Base-by-base conservation (phyloP, 2,113 vertebrate species). In the Amia ocellicauda region DNA sequence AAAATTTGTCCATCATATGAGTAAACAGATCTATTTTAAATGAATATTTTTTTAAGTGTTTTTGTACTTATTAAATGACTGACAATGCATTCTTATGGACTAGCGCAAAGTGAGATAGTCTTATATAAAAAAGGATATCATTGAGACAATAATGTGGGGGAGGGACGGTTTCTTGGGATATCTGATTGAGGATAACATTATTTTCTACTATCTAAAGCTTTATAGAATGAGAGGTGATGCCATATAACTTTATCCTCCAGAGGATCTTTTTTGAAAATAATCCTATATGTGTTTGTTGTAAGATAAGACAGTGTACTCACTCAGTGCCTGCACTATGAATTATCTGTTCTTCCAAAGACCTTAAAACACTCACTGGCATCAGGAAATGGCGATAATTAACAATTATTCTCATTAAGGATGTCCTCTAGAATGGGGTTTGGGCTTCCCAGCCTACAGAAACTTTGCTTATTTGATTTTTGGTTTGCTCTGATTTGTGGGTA, bases 131-230 rank as follows among this genome's bases (percentile, higher is more conserved):
- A 16, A 41, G 22, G 67, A 66, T 66, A 68, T 67, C 54, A 64
- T 63, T 49, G 45, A 75, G 75, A 67, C 69, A 73, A 75, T n/a
- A 65, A 56, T 29, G 20, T 58, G 36, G 66, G 7, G 50, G 63
- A 62, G 64, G 16, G 62, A 68, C 79, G 84, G 74, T 64, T 74
- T 85, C 79, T 80, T 68, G 1, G 0, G 53, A 65, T 82, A 84
- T 87, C 86, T 78, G 83, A 82, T 85, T 36, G 20, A 52, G 64
- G 74, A 61, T 70, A 77, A 78, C 83, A 72, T 40, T 62, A 68
- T 73, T 71, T 66, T 22, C 69, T 71, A 55, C 71, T 71, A 77
- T 78, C 73, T 75, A 45, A 36, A 70, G 72, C 71, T 53, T 56
- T 24, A 26, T 68, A 75, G 78, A 77, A 77, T 76, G 75, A 78